Evolutionary conservation across 2,888 invertebrate genomes (phyloP), one percentile per base, ranked within the genome.

Genomic region (Oligia latruncula): DNA sequence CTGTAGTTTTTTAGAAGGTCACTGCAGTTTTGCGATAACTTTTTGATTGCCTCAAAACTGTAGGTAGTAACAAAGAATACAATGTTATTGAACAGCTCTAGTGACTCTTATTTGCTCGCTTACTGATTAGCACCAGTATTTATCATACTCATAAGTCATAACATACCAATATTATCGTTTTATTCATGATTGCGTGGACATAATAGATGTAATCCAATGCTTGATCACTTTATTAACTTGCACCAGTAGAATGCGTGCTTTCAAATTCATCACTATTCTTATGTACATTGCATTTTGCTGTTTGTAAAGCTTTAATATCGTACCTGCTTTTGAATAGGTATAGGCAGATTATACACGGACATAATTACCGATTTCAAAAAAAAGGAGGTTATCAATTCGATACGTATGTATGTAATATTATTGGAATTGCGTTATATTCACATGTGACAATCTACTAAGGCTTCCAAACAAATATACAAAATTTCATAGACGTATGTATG

Each of bases 251-350:
- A 68, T 78, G 67, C 60, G 43, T 46, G 23, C 52, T 78, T 78
- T 68, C 17, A 64, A 68, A 78, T 55, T 46, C 68, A 78, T 78
- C 68, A n/a, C 20, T 78, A 78, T 55, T 78, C 55, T 78, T 70
- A 52, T 23, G 52, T 20, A 13, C 55, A n/a, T 65, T 43, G 23
- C 0, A 35, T 49, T 43, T 64, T 4, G n/a, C 4, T 46, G 15
- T 62, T 62, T 49, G 52, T n/a, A 68, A 55, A 68, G 15, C 23
- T 35, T 60, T 64, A 35, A 23, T 52, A 8, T 23, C n/a, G 20
- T 71, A 11, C 4, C 23, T 75, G 0, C 13, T 60, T 11, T 43
- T 43, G 29, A n/a, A 40, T 6, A n/a, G n/a, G n/a, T n/a, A 49
- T 49, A 64, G 49, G 23, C 23, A n/a, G 6, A 13, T 55, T 46